Evolutionary conservation across 2,113 vertebrate species (phyloP).

Genomic region (Prunella himalayana): DNA sequence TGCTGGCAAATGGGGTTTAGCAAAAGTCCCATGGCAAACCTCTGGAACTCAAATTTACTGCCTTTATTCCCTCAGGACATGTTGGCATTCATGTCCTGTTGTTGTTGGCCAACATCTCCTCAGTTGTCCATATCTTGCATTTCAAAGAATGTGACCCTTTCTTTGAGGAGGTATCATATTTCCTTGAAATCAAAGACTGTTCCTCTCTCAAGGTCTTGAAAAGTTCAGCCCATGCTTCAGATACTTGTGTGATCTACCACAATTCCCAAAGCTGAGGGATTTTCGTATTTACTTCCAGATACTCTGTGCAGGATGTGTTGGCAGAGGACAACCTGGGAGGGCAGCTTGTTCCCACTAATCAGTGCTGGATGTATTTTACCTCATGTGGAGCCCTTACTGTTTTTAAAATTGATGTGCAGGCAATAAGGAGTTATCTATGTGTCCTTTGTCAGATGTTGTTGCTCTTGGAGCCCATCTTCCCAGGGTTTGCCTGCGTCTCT

Average conservation of each 20-base stretch:
- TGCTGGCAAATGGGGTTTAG: not conserved
- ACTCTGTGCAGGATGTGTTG: not conserved
- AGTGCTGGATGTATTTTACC: not conserved
- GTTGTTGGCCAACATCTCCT: conserved; percentile 2
- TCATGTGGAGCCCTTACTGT: not conserved
- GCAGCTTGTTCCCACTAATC: not conserved
- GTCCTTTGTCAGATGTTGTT: not conserved
- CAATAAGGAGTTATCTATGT: not conserved
- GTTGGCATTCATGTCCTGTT: conserved; percentile 14
- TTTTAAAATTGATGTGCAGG: not conserved
- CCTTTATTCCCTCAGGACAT: not conserved
- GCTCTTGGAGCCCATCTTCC: not conserved
- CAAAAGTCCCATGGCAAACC: not conserved
- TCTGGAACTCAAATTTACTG: not conserved
- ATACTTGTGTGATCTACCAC: not conserved
- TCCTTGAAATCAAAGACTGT: conserved; percentile 28
- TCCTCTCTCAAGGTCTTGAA: conserved; percentile 7
- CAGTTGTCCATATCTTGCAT: not conserved
- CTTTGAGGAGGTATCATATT: conserved; percentile 27
- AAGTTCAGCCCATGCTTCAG: not conserved
- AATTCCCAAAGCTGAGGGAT: not conserved
- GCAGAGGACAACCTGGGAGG: not conserved
- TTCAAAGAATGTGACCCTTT: conserved; percentile 33
- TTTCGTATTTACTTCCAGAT: not conserved
- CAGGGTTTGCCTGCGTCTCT: not conserved